Conservation (phyloP, 1,140 invertebrate genomes). For the Panagrolaimus sp. region DNA sequence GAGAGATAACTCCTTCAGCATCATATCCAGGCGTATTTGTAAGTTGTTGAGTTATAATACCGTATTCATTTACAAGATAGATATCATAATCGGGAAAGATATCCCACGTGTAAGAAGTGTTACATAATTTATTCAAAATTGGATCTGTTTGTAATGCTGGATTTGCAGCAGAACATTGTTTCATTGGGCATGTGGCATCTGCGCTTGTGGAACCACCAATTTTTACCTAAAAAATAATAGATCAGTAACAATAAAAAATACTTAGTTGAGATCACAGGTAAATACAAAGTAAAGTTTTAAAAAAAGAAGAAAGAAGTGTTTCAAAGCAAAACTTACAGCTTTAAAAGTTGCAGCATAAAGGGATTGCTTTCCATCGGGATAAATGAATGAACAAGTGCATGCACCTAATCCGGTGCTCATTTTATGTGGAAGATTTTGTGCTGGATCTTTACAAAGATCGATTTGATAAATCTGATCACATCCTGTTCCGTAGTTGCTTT, state of each 20-base stretch:
- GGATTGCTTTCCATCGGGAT: slow-evolving; percentile 32
- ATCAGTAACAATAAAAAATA: too few species aligned
- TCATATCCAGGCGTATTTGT: slow-evolving; percentile 39
- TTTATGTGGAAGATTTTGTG: slow-evolving; percentile 19
- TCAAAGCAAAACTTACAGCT: slow-evolving; percentile 9
- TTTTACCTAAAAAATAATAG: not conserved
- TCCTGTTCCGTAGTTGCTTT: slow-evolving; percentile 33
- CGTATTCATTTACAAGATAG: slow-evolving; percentile 40
- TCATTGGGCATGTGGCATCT: slow-evolving; percentile 33
- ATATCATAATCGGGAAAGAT: slow-evolving; percentile 44
- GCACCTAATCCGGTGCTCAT: slow-evolving; percentile 41
- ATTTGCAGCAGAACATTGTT: slow-evolving; percentile 27
- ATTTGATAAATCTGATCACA: slow-evolving; percentile 50
- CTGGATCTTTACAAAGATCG: slow-evolving; percentile 31
- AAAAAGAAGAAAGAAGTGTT: too few species aligned
- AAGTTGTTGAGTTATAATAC: slow-evolving; percentile 37
- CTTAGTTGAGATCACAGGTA: too few species aligned
- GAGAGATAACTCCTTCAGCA: slow-evolving; percentile 35
- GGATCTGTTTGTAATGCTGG: slow-evolving; percentile 16
- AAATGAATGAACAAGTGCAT: slow-evolving; percentile 42
- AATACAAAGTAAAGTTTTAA: too few species aligned
- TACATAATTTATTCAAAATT: slow-evolving; percentile 30
- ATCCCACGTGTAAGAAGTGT: slow-evolving; percentile 44
- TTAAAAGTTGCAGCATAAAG: slow-evolving; percentile 44
- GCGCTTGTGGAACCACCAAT: slow-evolving; percentile 15